These are phyloP conservation scores for Hydrolagus colliei DNA, from an alignment of 2,797 vertebrate genomes.

Conservation along the genomic window DNA sequence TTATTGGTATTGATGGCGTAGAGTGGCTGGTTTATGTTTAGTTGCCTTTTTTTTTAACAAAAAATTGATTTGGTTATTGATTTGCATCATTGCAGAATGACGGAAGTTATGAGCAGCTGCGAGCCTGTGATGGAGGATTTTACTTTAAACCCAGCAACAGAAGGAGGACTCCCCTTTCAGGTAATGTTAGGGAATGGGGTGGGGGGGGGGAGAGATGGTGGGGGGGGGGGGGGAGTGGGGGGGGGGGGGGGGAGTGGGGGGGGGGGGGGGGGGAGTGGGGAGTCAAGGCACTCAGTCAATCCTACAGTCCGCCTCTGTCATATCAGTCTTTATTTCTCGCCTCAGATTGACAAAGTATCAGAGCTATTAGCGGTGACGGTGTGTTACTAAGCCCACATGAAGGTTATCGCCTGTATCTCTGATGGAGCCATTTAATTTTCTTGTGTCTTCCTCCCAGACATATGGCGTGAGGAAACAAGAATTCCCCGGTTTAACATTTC, in stretches of 20 bases:
- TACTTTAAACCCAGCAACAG: conserved; percentile 50
- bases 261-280: not conserved
- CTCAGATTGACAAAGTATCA: not conserved
- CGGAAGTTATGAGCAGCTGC: conserved; percentile 75
- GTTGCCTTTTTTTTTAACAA: no score
- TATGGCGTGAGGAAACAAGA: not conserved
- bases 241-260: not conserved
- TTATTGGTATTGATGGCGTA: no score
- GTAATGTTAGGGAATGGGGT: conserved; percentile 41
- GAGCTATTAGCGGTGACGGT: no score
- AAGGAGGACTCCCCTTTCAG: conserved; percentile 61
- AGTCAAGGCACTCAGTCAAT: not conserved
- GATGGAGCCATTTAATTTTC: conserved; percentile 4
- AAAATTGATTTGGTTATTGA: no score
- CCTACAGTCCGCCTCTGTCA: not conserved
- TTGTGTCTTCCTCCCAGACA: not conserved
- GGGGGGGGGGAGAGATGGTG: not conserved
- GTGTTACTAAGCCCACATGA: not conserved
- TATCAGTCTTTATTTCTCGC: not conserved
- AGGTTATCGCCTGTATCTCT: not conserved
- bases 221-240: not conserved
- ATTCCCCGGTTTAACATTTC: not conserved
- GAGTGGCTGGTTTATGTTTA: no score
- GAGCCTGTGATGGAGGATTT: conserved; percentile 72
- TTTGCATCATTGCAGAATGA: conserved; percentile 58